A percentile compares a stretch with the other conserved stretches of the same genome.
These are phyloP conservation scores for Engraulis encrasicolus DNA, from an alignment of 2,113 vertebrate genomes.

Conservation along the genomic window DNA sequence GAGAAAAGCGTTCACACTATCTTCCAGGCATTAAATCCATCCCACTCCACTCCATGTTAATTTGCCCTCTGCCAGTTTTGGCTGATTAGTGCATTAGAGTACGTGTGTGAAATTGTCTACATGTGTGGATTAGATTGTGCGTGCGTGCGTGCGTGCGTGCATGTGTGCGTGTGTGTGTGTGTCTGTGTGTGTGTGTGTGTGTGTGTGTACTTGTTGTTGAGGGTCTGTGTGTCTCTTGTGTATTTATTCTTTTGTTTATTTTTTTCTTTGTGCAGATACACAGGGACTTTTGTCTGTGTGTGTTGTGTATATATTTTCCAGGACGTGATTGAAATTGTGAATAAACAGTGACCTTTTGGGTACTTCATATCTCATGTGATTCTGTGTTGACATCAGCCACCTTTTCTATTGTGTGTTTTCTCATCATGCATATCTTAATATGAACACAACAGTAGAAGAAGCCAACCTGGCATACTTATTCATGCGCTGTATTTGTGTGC, in stretches of 20 bases:
- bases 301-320: slow-evolving; percentile 5
- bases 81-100: not conserved
- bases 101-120: too few species aligned
- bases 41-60: slow-evolving; percentile 65
- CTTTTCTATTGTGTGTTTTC: not conserved
- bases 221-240: too few species aligned
- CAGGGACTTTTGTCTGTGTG: slow-evolving; percentile 2
- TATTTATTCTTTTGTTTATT: too few species aligned
- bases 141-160: too few species aligned
- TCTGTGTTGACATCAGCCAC: not conserved
- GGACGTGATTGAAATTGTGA: not conserved
- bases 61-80: slow-evolving; percentile 58
- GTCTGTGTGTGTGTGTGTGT: too few species aligned
- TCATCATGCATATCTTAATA: not conserved
- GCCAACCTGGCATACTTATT: too few species aligned
- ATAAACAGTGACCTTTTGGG: not conserved
- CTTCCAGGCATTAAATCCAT: slow-evolving; percentile 63
- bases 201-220: too few species aligned
- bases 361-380: not conserved
- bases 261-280: too few species aligned
- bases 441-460: not conserved
- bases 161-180: too few species aligned
- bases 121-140: not conserved
- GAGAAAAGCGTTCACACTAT: not conserved
- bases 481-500: too few species aligned